A percentile compares a stretch with the other conserved stretches of the same genome.
These are phyloP conservation scores for Malthinus flaveolus DNA, from an alignment of 2,888 invertebrate genomes.

Conservation along the genomic window DNA sequence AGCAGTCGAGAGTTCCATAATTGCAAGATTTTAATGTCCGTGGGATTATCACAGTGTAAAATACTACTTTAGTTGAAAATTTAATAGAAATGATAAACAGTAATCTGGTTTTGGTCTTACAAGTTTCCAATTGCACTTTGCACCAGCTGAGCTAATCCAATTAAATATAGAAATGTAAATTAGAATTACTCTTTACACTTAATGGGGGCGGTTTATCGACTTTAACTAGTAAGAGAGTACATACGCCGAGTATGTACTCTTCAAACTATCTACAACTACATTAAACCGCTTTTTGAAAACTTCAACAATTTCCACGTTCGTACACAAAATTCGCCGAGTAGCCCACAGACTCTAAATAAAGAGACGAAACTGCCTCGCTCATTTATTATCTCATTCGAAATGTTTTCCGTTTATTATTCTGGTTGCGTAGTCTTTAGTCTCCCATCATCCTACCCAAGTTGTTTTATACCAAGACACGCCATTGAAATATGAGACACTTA, in stretches of 20 bases:
- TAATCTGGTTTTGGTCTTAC: constrained; percentile 12
- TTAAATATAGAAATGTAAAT: constrained; percentile 16
- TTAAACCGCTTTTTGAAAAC: too few relatives aligned
- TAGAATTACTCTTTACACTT: constrained; percentile 17
- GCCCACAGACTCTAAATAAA: too few relatives aligned
- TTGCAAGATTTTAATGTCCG: constrained; percentile 3
- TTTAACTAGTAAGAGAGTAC: constrained; percentile 1
- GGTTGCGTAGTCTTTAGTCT: constrained; percentile 20
- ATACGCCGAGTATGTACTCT: too few relatives aligned
- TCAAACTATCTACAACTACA: too few relatives aligned
- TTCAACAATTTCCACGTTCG: too few relatives aligned
- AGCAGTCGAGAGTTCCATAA: constrained; percentile 11
- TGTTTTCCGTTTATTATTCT: constrained; percentile 20
- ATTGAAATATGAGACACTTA: constrained; percentile 26
- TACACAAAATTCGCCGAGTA: too few relatives aligned
- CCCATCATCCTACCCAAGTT: constrained; percentile 20
- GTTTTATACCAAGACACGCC: constrained; percentile 14
- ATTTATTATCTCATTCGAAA: constrained; percentile 15
- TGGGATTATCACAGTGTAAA: not conserved
- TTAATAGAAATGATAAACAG: constrained; percentile 14
- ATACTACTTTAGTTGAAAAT: constrained; percentile 2
- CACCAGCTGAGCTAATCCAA: constrained; percentile 17
- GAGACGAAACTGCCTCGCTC: constrained; percentile 1
- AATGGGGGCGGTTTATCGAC: constrained; percentile 7
- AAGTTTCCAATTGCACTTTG: constrained; percentile 16